Evolutionary conservation across 2,888 invertebrate species (phyloP).

Genomic region (Entomobrya multifasciata): DNA sequence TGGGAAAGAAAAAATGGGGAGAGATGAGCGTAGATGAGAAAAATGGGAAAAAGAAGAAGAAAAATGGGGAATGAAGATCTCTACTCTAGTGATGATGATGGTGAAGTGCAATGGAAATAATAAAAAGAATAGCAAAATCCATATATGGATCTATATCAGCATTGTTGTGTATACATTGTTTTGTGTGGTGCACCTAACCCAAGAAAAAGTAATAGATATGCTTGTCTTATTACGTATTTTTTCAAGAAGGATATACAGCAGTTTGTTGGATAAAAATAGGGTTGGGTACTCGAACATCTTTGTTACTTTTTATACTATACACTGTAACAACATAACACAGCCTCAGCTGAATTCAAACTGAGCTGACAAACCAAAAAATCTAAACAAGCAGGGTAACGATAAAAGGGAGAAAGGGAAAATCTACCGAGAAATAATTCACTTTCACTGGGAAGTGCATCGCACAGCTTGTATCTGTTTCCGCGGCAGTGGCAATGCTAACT

Average conservation of each 20-base stretch:
- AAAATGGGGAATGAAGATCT: conserved; percentile 37
- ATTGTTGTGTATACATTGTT: conserved; percentile 12
- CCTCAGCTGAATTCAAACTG: not conserved
- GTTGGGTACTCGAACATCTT: not conserved
- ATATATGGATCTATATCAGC: conserved; percentile 29
- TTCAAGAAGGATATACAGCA: conserved; percentile 1
- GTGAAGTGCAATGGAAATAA: conserved; percentile 36
- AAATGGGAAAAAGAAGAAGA: conserved; percentile 32
- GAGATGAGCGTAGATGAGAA: conserved; percentile 34
- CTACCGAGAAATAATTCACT: conserved; percentile 64
- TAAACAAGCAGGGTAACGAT: conserved; percentile 10
- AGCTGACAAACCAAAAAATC: conserved; percentile 39
- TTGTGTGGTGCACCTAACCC: not conserved
- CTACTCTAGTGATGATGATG: no score
- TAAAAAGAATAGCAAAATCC: conserved; percentile 12
- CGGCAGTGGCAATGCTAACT: not conserved
- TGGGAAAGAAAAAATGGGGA: conserved; percentile 47
- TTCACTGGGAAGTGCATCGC: conserved; percentile 50
- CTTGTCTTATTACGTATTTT: conserved; percentile 23
- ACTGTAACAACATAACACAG: not conserved
- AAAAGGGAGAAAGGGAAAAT: conserved; percentile 18
- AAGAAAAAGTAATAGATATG: not conserved
- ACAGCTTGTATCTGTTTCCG: conserved; percentile 27
- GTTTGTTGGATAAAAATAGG: not conserved
- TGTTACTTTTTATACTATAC: not conserved